Base-by-base conservation (phyloP, 2,888 invertebrate species). In the Dasypogon diadema region DNA sequence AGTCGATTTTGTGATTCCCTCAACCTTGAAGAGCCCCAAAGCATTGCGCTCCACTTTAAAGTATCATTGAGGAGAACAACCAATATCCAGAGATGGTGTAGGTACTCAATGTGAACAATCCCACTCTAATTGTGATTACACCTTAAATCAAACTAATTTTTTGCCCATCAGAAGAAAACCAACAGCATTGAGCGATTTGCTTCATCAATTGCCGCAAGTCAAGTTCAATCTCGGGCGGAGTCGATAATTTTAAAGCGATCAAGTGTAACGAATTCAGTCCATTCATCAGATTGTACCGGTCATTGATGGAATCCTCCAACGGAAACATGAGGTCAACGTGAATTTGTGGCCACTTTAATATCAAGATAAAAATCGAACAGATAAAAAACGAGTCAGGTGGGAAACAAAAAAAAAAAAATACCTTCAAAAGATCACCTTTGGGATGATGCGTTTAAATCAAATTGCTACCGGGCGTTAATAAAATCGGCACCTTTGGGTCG, bases 331-430 rank as follows among this genome's bases (percentile, higher is more conserved):
- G 60, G 55, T 60, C 34, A 74, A 16, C 26, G 46, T 26, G 30
- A 16, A 46, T 58, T 68, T 70, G 65, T 68, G 63, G 63, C 26
- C 79, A 79, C 79, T 80, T 79, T 79, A 77, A 37, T 55, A 22
- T 56, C 80, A 80, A 78, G 79, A 80, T 79, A 79, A 79, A 81
- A 78, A 79, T 78, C 78, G 77, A 18, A 26, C 51, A 75, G 14
- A 37, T 37, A 26, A 30, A 34, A 60, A 60, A 34, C 34, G 37
- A 18, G 21, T 12, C 22, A 60, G 1, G 18, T 18, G 2, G 37
- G 18, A 18, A 14, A 30, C 58, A 30, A 30, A 30, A 42, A 42
- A 42, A 42, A 42, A n/a, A n/a, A n/a, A n/a, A n/a, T n/a, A n/a
- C n/a, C n/a, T 12, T 42, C 60, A 18, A 37, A n/a, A 18, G 37